Conservation (phyloP, 2,113 vertebrate species). For the Climacteris rufus region DNA sequence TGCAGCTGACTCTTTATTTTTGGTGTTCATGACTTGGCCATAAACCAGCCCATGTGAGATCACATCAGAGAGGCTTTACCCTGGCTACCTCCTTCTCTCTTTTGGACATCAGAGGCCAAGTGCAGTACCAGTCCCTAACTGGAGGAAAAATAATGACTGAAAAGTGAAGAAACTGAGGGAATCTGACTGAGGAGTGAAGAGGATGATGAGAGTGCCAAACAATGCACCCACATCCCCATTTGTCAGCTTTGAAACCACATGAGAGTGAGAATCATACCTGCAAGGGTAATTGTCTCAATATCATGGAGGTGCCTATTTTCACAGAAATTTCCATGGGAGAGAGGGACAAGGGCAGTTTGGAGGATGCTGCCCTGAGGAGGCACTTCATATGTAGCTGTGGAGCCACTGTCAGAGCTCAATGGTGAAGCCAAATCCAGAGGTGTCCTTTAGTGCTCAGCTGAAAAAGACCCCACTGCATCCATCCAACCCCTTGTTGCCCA, state of each 20-base stretch:
- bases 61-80: not conserved
- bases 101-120: not conserved
- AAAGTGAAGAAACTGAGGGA: not conserved
- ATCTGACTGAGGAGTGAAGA: not conserved
- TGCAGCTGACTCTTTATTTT: not conserved
- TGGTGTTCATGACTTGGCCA: not conserved
- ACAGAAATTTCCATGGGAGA: not conserved
- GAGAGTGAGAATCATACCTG: not conserved
- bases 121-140: not conserved
- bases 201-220: not conserved
- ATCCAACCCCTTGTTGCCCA: fast-evolving
- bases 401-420: not conserved
- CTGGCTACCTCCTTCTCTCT: not conserved
- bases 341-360: not conserved
- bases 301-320: not conserved
- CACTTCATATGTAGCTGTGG: not conserved
- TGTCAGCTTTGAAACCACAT: not conserved
- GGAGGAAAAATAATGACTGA: not conserved
- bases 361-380: not conserved
- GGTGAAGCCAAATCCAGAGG: not conserved
- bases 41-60: not conserved
- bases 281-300: not conserved
- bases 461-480: not conserved
- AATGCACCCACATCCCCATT: not conserved
- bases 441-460: not conserved